Conservation (phyloP, 2,797 vertebrate genomes). For the Sphaeramia orbicularis region DNA sequence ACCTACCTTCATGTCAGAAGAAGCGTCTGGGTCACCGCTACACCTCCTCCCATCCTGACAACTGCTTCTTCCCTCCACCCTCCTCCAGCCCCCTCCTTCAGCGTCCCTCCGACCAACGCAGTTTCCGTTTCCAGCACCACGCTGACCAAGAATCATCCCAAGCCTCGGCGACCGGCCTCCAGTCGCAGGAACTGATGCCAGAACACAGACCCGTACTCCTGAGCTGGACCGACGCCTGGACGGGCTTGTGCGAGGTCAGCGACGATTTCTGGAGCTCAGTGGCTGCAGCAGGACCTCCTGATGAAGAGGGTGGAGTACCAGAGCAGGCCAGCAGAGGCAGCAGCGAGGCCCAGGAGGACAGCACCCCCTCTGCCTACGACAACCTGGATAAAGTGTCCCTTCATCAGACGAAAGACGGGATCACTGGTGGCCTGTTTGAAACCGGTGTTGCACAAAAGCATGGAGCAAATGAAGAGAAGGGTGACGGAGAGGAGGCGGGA, state of each 20-base stretch:
- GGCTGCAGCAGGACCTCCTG: neutral
- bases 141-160: slow-evolving; percentile 11
- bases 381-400: slow-evolving; percentile 70
- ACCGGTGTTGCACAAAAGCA: neutral
- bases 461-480: slow-evolving; percentile 12
- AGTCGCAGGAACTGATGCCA: slow-evolving; percentile 26
- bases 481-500: slow-evolving; percentile 33
- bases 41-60: slow-evolving; percentile 74
- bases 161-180: slow-evolving; percentile 33
- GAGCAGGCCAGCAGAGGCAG: slow-evolving; percentile 64
- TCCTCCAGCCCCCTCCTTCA: slow-evolving; percentile 51
- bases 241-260: neutral
- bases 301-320: neutral
- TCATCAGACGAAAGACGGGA: slow-evolving; percentile 13
- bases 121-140: slow-evolving; percentile 13
- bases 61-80: slow-evolving; percentile 67
- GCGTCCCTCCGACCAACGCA: slow-evolving; percentile 31
- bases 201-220: slow-evolving; percentile 17
- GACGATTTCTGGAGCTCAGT: slow-evolving; percentile 52
- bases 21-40: slow-evolving; percentile 69
- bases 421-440: slow-evolving; percentile 14
- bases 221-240: slow-evolving; percentile 63
- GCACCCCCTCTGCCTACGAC: slow-evolving; percentile 82
- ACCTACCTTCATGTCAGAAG: slow-evolving; percentile 55
- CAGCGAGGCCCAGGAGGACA: slow-evolving; percentile 79